Conservation (phyloP, 2,888 invertebrate genomes). For the Eueremaeus valkanovi region DNA sequence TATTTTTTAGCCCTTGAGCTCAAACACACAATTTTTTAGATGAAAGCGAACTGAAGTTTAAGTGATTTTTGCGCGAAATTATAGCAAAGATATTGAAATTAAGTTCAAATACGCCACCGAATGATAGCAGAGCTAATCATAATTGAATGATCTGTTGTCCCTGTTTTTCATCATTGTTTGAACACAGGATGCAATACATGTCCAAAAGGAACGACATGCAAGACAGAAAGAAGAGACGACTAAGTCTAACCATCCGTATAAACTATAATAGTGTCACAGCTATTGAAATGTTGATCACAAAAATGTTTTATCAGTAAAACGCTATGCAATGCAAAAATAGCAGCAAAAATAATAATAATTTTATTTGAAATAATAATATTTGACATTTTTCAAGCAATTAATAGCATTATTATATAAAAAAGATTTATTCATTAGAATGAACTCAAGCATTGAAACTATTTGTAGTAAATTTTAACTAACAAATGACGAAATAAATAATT, state of each 20-base stretch:
- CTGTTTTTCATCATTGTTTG: conserved; percentile 23
- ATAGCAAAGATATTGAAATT: not conserved
- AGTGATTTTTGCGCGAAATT: too few relatives aligned
- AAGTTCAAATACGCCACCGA: not conserved
- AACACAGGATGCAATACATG: not conserved
- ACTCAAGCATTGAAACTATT: conserved; percentile 11
- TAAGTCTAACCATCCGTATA: not conserved
- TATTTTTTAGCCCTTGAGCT: too few relatives aligned
- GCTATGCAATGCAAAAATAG: not conserved
- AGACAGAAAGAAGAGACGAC: not conserved
- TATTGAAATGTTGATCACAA: conserved; percentile 11
- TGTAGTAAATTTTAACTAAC: not conserved
- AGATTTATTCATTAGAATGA: not conserved
- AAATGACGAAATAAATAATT: not conserved
- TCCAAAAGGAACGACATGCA: not conserved
- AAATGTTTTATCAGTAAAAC: not conserved
- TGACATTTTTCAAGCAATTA: conserved; percentile 7
- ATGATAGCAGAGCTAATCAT: not conserved
- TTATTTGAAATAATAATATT: not conserved
- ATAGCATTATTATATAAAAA: not conserved
- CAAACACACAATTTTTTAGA: not conserved
- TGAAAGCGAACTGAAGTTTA: too few relatives aligned
- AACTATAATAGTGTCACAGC: conserved; percentile 17
- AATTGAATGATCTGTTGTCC: conserved; percentile 12
- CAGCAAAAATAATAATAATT: not conserved